phyloP scores from a whole-genome alignment of 2,888 invertebrate genomes.

The Tuberolachnus salignus region DNA sequence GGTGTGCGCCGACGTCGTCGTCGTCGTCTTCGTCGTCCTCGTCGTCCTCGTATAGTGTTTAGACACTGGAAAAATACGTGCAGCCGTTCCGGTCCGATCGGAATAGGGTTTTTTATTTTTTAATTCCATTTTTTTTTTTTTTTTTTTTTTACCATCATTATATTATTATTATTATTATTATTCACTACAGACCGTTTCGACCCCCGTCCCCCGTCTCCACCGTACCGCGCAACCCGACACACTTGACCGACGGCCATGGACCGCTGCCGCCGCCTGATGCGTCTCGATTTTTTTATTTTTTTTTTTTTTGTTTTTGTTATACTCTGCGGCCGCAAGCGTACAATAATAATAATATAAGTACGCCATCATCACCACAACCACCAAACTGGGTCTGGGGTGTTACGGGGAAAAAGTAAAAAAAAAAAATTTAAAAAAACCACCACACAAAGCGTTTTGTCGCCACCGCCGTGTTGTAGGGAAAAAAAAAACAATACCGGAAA shows the following conservation, averaged over 20 bases:
- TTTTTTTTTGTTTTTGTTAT: no score
- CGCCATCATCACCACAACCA: background rate
- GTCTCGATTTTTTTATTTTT: background rate
- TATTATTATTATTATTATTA: slow-evolving; percentile 2
- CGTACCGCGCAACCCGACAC: slow-evolving; percentile 28
- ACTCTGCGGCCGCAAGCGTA: no score
- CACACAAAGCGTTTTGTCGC: no score
- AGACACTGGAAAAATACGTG: slow-evolving; percentile 53
- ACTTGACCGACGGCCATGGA: slow-evolving; percentile 49
- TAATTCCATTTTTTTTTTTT: background rate
- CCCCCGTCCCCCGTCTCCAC: no score
- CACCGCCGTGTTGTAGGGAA: background rate
- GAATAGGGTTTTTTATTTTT: slow-evolving; percentile 25
- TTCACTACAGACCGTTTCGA: background rate
- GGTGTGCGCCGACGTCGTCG: background rate
- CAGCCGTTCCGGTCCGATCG: slow-evolving; percentile 48
- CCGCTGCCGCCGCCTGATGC: slow-evolving; percentile 20
- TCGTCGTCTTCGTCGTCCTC: background rate
- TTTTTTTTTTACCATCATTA: background rate
- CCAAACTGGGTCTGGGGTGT: background rate
- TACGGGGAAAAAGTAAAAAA: no score
- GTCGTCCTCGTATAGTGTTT: slow-evolving; percentile 32
- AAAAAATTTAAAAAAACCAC: no score
- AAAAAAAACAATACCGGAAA: background rate
- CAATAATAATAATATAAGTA: no score